These are phyloP conservation scores for Oncorhynchus clarkii DNA, from an alignment of 2,113 vertebrate species.

Conservation along the genomic window DNA sequence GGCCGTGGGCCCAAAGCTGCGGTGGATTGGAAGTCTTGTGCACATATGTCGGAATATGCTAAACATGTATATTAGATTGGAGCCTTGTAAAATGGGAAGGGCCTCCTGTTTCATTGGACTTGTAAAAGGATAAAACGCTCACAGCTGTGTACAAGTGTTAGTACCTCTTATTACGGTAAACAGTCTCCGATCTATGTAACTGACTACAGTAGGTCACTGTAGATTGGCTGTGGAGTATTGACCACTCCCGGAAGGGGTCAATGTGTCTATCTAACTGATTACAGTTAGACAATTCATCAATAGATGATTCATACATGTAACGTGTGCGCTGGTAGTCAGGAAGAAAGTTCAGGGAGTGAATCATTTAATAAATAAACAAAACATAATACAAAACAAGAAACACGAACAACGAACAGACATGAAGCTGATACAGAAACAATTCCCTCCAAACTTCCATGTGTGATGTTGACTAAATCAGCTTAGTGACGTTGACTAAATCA, in stretches of 20 bases:
- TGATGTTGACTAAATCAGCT: no score
- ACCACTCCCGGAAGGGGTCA: neutral
- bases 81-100: constrained; percentile 51
- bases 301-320: neutral
- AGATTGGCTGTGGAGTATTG: neutral
- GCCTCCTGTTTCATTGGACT: constrained; percentile 48
- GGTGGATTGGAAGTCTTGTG: neutral
- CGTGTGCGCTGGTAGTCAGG: no score
- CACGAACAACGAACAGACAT: no score
- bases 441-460: no score
- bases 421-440: no score
- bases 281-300: neutral
- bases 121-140: constrained; percentile 59
- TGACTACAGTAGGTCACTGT: neutral
- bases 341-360: no score
- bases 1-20: neutral
- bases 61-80: constrained; percentile 44
- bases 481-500: no score
- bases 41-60: constrained; percentile 38
- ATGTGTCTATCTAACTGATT: no score
- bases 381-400: no score
- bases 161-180: neutral
- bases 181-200: neutral
- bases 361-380: no score
- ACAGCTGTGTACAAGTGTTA: constrained; percentile 3